Evolutionary conservation across 2,888 invertebrate species (phyloP), one percentile per base, ranked within the genome.

Genomic region (Drosophila differens): DNA sequence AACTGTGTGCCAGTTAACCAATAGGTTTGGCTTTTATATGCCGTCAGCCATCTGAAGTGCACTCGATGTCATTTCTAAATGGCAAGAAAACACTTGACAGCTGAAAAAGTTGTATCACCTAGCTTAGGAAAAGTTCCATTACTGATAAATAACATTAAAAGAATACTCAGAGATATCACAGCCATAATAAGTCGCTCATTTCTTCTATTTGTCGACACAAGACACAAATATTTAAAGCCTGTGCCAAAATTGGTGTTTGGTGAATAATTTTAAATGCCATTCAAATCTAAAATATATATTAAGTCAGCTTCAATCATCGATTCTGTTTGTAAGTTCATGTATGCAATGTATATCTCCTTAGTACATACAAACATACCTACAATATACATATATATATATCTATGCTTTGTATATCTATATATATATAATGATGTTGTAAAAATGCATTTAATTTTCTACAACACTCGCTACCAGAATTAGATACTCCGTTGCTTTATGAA

Each of bases 21-120:
- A 69, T 61, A 67, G 57, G 19, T 51, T 65, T 55, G 44, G 57
- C 76, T 87, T 89, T 89, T 85, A 85, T 85, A 85, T 59, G 10
- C 64, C 58, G n/a, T 22, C 32, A 35, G 58, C 55, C 64, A 57
- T 69, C 28, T 65, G 54, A 74, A 76, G 78, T 55, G 85, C 72
- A 71, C 85, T 89, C 62, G 35, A 74, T 28, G 55, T 30, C n/a
- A 47, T 53, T 58, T 41, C n/a, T 28, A 12, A 12, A 49, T 49
- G 25, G 22, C 10, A 59, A 19, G 28, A 25, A 55, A 57, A 60
- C 70, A 77, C 77, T 77, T 66, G 70, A 77, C 19, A 55, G 54
- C 10, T 32, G 33, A 35, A 28, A 60, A 49, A 52, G 35, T 44
- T 52, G 19, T 37, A 30, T 35, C 44, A 28, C n/a, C 10, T 22